A percentile compares a stretch with the other conserved stretches of the same genome.
Conservation (phyloP, 2,113 vertebrate genomes). For the Antigone vipio region DNA sequence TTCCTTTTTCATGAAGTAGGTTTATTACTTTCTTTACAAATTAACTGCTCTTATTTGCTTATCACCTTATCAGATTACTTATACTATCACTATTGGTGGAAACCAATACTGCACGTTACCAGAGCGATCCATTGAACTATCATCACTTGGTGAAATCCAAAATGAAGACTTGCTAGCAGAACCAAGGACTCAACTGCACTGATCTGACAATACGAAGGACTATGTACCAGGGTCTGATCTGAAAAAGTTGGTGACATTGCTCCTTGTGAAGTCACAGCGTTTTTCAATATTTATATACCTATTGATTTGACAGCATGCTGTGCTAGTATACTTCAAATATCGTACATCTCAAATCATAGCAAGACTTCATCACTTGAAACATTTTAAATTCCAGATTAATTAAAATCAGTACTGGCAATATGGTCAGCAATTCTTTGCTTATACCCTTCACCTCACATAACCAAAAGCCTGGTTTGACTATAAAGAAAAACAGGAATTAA, state of each 20-base stretch:
- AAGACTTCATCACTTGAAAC: neutral
- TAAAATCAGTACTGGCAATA: neutral
- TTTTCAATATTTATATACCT: neutral
- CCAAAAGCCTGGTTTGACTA: neutral
- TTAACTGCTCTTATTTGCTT: slow-evolving; percentile 63
- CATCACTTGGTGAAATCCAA: slow-evolving; percentile 74
- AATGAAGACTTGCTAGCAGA: slow-evolving; percentile 61
- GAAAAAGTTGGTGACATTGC: slow-evolving; percentile 76
- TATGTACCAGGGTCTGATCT: slow-evolving; percentile 59
- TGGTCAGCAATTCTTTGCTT: neutral
- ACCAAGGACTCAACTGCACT: slow-evolving; percentile 73
- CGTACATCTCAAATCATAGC: neutral
- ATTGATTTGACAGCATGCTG: neutral
- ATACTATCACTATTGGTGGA: slow-evolving; percentile 59
- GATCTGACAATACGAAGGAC: slow-evolving; percentile 66
- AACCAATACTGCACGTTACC: slow-evolving; percentile 76
- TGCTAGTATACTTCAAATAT: neutral
- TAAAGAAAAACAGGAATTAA: neutral
- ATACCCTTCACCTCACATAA: neutral
- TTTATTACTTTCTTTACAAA: neutral
- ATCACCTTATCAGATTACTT: slow-evolving; percentile 71
- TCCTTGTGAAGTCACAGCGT: slow-evolving; percentile 67
- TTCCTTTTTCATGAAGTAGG: neutral
- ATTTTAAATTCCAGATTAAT: neutral
- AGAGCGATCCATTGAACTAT: slow-evolving; percentile 77